Percentiles rank a stretch among this genome's conserved stretches.
Evolutionary conservation across 2,797 vertebrate species (phyloP).

Genomic region (Coracias cyanogaster): DNA sequence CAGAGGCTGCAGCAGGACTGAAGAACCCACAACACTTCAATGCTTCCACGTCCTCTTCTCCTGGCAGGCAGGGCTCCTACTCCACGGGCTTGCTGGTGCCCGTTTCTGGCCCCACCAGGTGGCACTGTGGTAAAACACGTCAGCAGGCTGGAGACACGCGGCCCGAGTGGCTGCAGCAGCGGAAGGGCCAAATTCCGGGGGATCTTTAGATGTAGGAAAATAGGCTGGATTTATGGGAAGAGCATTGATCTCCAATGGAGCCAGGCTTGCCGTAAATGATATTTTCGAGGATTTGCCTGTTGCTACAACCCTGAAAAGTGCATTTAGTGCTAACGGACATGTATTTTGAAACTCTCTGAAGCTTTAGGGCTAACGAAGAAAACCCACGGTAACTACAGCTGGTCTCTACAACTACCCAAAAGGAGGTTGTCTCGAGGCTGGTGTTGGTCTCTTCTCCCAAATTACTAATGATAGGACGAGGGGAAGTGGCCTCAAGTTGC

Average conservation of each 20-base stretch:
- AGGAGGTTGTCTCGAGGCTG: too few relatives aligned
- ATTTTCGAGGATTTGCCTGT: neutral
- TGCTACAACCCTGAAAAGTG: neutral
- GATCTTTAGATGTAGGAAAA: neutral
- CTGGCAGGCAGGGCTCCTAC: neutral
- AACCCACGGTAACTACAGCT: neutral
- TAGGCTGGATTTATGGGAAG: neutral
- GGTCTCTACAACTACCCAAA: too few relatives aligned
- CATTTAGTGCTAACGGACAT: neutral
- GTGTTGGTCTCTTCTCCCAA: too few relatives aligned
- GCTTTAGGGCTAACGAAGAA: neutral
- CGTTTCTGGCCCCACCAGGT: neutral
- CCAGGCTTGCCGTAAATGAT: neutral
- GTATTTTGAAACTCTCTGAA: fast-evolving
- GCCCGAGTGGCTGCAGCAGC: neutral
- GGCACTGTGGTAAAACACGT: conserved; percentile 41
- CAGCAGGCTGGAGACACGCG: too few relatives aligned
- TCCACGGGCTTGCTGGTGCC: neutral
- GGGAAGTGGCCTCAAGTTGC: too few relatives aligned
- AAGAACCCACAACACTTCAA: fast-evolving
- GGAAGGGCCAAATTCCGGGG: neutral
- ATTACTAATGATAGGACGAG: too few relatives aligned
- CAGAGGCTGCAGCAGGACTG: fast-evolving
- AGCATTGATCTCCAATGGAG: neutral
- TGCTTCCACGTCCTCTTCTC: too few relatives aligned